phyloP scores from a whole-genome alignment of 2,113 vertebrate species.

The Fukomys damarensis region DNA sequence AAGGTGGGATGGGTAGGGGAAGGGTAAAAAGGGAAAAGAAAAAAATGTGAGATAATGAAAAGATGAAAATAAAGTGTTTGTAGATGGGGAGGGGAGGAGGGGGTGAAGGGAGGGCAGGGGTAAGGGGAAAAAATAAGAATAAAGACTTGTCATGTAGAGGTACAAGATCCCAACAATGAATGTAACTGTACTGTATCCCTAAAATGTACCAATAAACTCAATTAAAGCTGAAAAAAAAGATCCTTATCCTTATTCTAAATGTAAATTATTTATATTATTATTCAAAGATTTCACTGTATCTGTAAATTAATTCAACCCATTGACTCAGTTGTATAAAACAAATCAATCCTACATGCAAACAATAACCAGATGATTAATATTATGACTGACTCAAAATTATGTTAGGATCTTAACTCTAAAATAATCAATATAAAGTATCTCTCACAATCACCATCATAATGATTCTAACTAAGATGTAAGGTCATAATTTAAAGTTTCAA shows the following conservation, averaged over 20 bases:
- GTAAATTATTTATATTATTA: background rate
- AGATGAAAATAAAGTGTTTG: no score
- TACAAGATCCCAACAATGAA: no score
- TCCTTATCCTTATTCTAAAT: background rate
- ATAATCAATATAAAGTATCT: background rate
- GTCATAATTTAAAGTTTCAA: background rate
- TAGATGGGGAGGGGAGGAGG: no score
- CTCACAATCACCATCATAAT: background rate
- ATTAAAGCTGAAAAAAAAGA: no score
- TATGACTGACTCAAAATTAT: background rate
- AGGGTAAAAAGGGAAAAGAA: no score
- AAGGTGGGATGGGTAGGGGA: no score
- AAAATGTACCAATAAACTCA: no score
- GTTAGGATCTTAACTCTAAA: background rate
- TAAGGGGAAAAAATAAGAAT: no score
- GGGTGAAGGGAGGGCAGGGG: no score
- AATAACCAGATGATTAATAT: background rate
- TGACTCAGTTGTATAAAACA: background rate
- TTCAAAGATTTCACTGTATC: background rate
- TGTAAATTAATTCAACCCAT: background rate
- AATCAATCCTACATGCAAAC: background rate
- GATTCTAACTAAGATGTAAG: background rate
- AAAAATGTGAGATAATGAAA: no score
- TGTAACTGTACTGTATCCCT: no score
- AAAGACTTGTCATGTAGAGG: no score